Evolutionary conservation across 2,113 vertebrate genomes (phyloP), one percentile per base, ranked within the genome.

Genomic region (Corvus cornix): DNA sequence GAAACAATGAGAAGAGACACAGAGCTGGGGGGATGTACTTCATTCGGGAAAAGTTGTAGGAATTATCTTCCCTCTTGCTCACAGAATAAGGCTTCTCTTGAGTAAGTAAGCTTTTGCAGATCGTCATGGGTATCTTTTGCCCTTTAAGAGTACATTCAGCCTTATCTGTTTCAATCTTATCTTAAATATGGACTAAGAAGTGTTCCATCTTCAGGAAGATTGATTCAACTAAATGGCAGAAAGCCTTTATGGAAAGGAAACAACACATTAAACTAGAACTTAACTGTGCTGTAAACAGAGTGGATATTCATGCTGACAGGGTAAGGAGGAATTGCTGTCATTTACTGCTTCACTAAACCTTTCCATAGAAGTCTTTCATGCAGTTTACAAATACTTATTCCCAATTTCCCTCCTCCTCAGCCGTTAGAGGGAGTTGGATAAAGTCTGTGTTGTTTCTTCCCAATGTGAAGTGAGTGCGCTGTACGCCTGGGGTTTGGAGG

Each of bases 401-500:
- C 6, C 10, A 18, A 26, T n/a, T 13, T 39, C 10, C 8, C 4
- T 82, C 18, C 15, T 52, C n/a, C 1, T 62, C 33, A 43, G 8
- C 23, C 78, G 17, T 53, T 31, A 17, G 31, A 66, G 51, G 30
- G 69, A 62, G 19, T 16, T 52, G 17, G 0, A 17, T 24, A 6
- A 31, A 52, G 39, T 15, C n/a, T 22, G 44, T 12, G 15, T 28
- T 51, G 16, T 66, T 74, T 66, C 18, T 31, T 66, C 16, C 9
- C 7, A 9, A 0, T 3, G 9, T 12, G 23, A 46, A 39, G 19
- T 6, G 37, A 51, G 7, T 4, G 11, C 0, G 0, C 4, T 7
- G 30, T 73, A 5, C 2, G 2, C 20, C 60, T 8, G 30, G 15
- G 30, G 16, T 0, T 0, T 2, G 17, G 8, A 6, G 9, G 8